Evolutionary conservation across 2,797 vertebrate species (phyloP).

Genomic region (Mormyrops boulengeri): DNA sequence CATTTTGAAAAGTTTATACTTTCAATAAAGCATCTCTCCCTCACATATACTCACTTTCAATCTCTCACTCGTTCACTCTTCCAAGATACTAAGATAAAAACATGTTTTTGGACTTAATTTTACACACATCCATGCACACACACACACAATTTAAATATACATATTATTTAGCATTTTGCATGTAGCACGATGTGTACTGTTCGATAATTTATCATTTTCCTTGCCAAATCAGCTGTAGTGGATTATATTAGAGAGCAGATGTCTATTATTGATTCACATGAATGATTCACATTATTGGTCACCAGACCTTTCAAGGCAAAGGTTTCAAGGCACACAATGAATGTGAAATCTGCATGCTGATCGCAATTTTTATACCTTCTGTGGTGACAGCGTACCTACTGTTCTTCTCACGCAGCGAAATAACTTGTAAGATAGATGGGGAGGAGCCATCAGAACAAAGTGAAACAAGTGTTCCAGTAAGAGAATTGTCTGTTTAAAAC

Average conservation of each 20-base stretch:
- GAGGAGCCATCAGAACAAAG: background rate
- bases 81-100: slow-evolving; percentile 1
- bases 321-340: slow-evolving; percentile 4
- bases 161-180: slow-evolving; percentile 18
- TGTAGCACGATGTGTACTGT: background rate
- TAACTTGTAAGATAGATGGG: background rate
- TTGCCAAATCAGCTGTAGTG: background rate
- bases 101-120: background rate
- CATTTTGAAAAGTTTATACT: slow-evolving; percentile 58
- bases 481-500: background rate
- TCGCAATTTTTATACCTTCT: background rate
- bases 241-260: slow-evolving; percentile 14
- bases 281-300: slow-evolving; percentile 3
- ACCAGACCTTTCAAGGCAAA: background rate
- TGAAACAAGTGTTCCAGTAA: background rate
- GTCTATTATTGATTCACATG: slow-evolving; percentile 15
- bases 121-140: slow-evolving; percentile 1
- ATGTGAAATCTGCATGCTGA: slow-evolving; percentile 6
- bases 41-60: slow-evolving; percentile 25
- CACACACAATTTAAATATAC: background rate
- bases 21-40: slow-evolving; percentile 69
- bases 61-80: background rate
- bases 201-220: slow-evolving; percentile 14
- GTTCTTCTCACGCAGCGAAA: background rate
- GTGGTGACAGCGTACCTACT: background rate